Conservation (phyloP, 2,113 vertebrate species). For the Rhizomys pruinosus region DNA sequence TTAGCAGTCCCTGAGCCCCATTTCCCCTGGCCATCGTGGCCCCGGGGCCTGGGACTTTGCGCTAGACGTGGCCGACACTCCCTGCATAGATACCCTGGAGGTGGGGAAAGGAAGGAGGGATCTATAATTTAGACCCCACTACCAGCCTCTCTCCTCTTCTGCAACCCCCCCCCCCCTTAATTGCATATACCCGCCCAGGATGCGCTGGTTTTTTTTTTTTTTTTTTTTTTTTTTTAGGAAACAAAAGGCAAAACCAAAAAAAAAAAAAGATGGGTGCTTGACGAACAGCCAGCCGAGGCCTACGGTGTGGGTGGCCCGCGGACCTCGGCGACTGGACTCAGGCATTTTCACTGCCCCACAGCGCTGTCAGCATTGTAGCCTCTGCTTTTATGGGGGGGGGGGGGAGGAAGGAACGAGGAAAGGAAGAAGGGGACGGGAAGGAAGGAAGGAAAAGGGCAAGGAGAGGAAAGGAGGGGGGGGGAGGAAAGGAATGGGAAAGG, state of each 20-base stretch:
- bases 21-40: conserved; percentile 51
- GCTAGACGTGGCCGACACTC: conserved; percentile 73
- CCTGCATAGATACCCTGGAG: conserved; percentile 55
- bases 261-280: conserved; percentile 60
- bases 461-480: no score
- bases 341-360: conserved; percentile 63
- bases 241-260: conserved; percentile 24
- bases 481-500: no score
- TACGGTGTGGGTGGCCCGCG: conserved; percentile 65
- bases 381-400: conserved; percentile 28
- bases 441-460: no score
- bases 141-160: conserved; percentile 39
- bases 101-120: conserved; percentile 60
- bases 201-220: conserved; percentile 56
- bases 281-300: conserved; percentile 74
- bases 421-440: no score
- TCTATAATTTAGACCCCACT: conserved; percentile 53
- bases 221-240: conserved; percentile 18
- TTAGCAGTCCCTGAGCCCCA: conserved; percentile 30
- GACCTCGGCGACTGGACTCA: no score
- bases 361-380: conserved; percentile 40
- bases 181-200: conserved; percentile 54
- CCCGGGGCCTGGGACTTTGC: conserved; percentile 73
- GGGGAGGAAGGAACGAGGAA: conserved; percentile 12
- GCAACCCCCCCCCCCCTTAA: neutral